Evolutionary conservation across 2,113 vertebrate genomes (phyloP), one percentile per base, ranked within the genome.

Genomic region (Brevimyrus niger): DNA sequence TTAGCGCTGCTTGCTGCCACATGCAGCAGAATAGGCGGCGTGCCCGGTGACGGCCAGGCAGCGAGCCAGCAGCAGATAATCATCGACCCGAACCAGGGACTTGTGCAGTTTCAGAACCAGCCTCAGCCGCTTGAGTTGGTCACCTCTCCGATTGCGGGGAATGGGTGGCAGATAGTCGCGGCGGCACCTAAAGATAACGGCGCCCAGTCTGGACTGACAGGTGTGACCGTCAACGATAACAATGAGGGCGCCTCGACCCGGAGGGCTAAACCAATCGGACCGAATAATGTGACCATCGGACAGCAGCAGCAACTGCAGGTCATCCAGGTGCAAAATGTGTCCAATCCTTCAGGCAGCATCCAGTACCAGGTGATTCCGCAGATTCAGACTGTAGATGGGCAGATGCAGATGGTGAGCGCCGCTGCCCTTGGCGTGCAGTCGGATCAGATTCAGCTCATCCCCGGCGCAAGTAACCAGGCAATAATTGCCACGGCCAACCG

Each of bases 11-110:
- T 99, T 90, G 98, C 98, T 90, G 98, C 98, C 92, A 99, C 98
- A 94, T 99, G 98, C 97, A 99, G 98, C 97, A 99, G 99, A 96
- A 99, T 99, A 95, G 98, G 98, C 95, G 98, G 98, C 93, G 97
- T 96, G 92, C 96, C 97, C 89, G 96, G 96, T 93, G 97, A 98
- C 94, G 97, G 96, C 93, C 97, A 98, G 95, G 94, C 95, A 92
- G 96, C 96, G 92, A 31, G 87, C 47, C 98, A 97, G 89, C 95
- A 98, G 93, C 97, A 97, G 91, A 96, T 97, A 91, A 96, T 97
- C 91, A 97, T 98, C 95, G 98, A 99, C 95, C 96, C 97, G 55
- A 97, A 97, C 95, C 96, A 98, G 92, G 97, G 97, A 92, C 94
- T 98, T 92, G 96, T 99, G 92, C 98, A 99, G 92, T 96, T 99